A percentile compares a stretch with the other conserved stretches of the same genome.
Evolutionary conservation across 1,140 invertebrate species (phyloP).

Genomic region (Drosophila nikananu): DNA sequence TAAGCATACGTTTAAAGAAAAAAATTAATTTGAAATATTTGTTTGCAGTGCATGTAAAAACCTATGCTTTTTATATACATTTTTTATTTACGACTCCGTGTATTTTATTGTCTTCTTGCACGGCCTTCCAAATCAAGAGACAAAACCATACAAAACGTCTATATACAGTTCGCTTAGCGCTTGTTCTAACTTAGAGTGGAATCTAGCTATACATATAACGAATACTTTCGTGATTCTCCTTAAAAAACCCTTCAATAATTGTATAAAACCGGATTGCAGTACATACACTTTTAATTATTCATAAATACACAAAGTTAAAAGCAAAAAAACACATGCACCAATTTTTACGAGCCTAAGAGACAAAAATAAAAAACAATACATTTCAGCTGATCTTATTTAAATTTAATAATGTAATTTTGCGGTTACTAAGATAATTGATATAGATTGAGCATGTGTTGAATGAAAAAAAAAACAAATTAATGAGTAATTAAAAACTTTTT

Average conservation of each 20-base stretch:
- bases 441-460: constrained; percentile 64
- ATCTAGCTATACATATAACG: constrained; percentile 9
- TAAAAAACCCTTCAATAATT: constrained; percentile 36
- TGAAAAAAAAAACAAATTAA: constrained; percentile 63
- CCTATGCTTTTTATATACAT: constrained; percentile 68
- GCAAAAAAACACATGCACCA: constrained; percentile 49
- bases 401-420: constrained; percentile 69
- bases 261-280: constrained; percentile 65
- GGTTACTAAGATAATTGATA: constrained; percentile 78
- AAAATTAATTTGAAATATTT: constrained; percentile 62
- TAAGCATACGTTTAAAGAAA: constrained; percentile 66
- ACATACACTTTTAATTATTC: constrained; percentile 63
- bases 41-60: constrained; percentile 71
- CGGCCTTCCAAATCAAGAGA: constrained; percentile 14
- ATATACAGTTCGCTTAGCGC: constrained; percentile 41
- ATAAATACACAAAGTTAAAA: constrained; percentile 23
- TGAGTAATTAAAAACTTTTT: constrained; percentile 54
- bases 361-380: constrained; percentile 40
- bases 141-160: constrained; percentile 20
- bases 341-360: constrained; percentile 54
- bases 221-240: not conserved
- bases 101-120: constrained; percentile 47
- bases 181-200: constrained; percentile 1
- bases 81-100: constrained; percentile 59
- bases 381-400: constrained; percentile 79